Base-by-base conservation (phyloP, 1,140 invertebrate species). In the Heterodera carotae region DNA sequence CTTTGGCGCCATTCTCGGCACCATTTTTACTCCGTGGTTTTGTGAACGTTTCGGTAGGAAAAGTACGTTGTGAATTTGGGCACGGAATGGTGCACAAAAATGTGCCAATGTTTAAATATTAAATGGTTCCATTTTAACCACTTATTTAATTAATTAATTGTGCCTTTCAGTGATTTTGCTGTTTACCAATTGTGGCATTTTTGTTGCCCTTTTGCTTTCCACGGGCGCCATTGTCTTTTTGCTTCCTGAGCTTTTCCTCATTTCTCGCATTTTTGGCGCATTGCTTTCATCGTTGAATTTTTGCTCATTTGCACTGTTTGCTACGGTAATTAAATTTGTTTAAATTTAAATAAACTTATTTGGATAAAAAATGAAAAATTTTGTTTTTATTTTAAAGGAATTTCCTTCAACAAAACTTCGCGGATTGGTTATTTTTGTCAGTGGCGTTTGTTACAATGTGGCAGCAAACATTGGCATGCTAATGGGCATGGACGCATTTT, bases 181-280 rank as follows among this genome's bases (percentile, higher is more conserved):
- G 29, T 34, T 70, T 59, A 66, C 82, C n/a, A 84, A 84, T 48
- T 43, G 60, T 36, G 71, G 36, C 18, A 48, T 59, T 8, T 67
- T 82, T 7, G 53, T 69, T 22, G 76, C 77, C 67, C 34, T 67
- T 18, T 8, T 66, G 25, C 22, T 76, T 25, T 74, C 69, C 25
- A 69, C 68, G 0, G 64, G 48, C 12, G 70, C 76, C 53, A 75
- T 83, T 60, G 53, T 25, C n/a, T 48, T 75, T n/a, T 31, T 62
- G 36, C 39, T 70, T 8, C 83, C 81, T n/a, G 82, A 84, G 56
- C 66, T 84, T 7, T 71, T 84, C 43, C 81, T 84, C 64, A 59
- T 82, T 31, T 64, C 76, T 4, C 39, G 82, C 60, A 72, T 84
- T 39, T 31, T 84, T n/a, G 83, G 82, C 3, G 76, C 83, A 18